Evolutionary conservation across 2,888 invertebrate species (phyloP).

Genomic region (Machimus rusticus): DNA sequence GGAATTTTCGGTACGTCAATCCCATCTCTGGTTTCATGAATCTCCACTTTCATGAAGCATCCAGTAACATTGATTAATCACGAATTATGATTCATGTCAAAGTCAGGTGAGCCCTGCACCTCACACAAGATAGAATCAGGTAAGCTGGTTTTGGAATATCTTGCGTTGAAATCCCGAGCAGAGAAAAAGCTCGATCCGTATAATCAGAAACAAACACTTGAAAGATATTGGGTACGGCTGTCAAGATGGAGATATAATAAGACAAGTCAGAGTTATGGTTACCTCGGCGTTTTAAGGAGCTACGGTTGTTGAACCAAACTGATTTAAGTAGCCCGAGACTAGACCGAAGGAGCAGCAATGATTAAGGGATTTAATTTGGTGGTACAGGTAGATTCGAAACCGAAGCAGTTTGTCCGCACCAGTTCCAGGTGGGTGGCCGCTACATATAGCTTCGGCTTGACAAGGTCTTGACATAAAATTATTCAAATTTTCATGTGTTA

Average conservation of each 20-base stretch:
- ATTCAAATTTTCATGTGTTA: conserved; percentile 45
- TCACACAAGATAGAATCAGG: conserved; percentile 21
- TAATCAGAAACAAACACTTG: conserved; percentile 26
- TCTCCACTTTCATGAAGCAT: conserved; percentile 23
- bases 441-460: conserved; percentile 15
- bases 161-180: conserved; percentile 27
- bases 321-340: neutral
- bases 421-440: conserved; percentile 42
- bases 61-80: conserved; percentile 38
- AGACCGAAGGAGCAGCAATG: neutral
- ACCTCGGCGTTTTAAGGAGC: conserved; percentile 21
- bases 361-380: conserved; percentile 10
- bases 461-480: conserved; percentile 47
- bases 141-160: conserved; percentile 15
- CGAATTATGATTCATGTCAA: conserved; percentile 39
- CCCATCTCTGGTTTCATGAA: conserved; percentile 30
- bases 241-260: conserved; percentile 35
- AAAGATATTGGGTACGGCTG: conserved; percentile 39
- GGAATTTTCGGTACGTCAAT: conserved; percentile 20
- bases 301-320: conserved; percentile 33
- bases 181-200: neutral
- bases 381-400: neutral
- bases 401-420: neutral
- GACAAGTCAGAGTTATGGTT: conserved; percentile 31
- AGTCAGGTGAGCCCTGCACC: conserved; percentile 4